Percentiles rank a stretch among this genome's conserved stretches.
phyloP scores from a whole-genome alignment of 2,888 invertebrate genomes.

The Diabrotica balteata region DNA sequence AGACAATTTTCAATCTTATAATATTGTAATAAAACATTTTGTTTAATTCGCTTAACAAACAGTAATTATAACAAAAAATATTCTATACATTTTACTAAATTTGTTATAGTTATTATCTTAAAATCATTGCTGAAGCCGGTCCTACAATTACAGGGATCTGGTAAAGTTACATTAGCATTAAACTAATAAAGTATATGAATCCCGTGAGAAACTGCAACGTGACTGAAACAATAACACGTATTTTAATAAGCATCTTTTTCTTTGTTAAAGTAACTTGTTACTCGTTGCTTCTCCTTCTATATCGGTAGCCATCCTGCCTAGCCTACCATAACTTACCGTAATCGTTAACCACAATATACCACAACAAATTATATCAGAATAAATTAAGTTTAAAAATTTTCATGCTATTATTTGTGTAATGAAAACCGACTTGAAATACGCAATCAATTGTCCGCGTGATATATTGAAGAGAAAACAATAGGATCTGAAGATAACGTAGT shows the following conservation, averaged over 20 bases:
- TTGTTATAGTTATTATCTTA: not conserved
- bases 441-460: too few relatives aligned
- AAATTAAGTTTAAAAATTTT: slow-evolving; percentile 40
- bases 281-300: slow-evolving; percentile 34
- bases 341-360: slow-evolving; percentile 54
- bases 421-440: not conserved
- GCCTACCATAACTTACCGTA: slow-evolving; percentile 54
- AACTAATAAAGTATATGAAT: slow-evolving; percentile 54
- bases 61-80: too few relatives aligned
- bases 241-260: slow-evolving; percentile 59
- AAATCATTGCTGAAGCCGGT: slow-evolving; percentile 6
- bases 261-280: slow-evolving; percentile 37
- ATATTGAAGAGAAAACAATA: too few relatives aligned
- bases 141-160: slow-evolving; percentile 43
- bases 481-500: too few relatives aligned
- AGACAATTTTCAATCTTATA: too few relatives aligned
- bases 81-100: too few relatives aligned
- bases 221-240: slow-evolving; percentile 62
- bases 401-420: slow-evolving; percentile 32
- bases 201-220: slow-evolving; percentile 62
- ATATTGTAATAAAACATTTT: too few relatives aligned
- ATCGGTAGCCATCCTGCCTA: slow-evolving; percentile 43
- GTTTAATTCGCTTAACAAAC: too few relatives aligned
- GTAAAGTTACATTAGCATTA: slow-evolving; percentile 49
- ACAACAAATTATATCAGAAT: slow-evolving; percentile 54